Percentiles rank a stretch among this genome's conserved stretches.
These are phyloP conservation scores for Leptodactylus fallax DNA, from an alignment of 2,797 vertebrate genomes.

Conservation along the genomic window DNA sequence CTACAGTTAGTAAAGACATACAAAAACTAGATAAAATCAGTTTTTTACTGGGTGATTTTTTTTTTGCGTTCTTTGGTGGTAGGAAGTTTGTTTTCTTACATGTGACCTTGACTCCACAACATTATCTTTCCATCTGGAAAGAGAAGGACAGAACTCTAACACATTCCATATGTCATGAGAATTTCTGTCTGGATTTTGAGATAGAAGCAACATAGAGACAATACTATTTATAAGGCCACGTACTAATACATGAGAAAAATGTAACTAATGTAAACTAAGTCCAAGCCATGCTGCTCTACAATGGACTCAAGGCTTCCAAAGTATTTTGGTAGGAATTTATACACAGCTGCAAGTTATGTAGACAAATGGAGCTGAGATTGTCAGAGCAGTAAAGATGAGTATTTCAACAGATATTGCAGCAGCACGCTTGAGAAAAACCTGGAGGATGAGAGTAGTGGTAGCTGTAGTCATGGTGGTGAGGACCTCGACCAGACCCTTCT, in stretches of 20 bases:
- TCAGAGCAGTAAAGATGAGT: no score
- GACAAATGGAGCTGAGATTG: no score
- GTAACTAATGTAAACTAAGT: neutral
- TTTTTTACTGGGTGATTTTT: neutral
- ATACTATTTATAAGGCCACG: conserved; percentile 5
- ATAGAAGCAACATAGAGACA: neutral
- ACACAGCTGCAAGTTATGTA: neutral
- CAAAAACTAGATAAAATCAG: neutral
- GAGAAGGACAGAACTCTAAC: neutral
- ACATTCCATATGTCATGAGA: conserved; percentile 21
- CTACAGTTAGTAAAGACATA: no score
- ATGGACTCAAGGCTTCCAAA: neutral
- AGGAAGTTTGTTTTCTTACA: neutral
- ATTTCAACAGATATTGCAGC: neutral
- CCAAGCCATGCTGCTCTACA: no score
- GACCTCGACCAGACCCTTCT: no score
- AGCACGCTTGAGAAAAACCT: no score
- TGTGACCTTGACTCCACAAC: neutral
- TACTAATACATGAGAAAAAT: conserved; percentile 1
- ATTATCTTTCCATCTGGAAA: conserved; percentile 26
- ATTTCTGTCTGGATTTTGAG: neutral
- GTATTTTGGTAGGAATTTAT: neutral
- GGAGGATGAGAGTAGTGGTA: no score
- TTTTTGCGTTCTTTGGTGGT: neutral
- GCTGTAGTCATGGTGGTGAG: no score